Conservation (phyloP, 92 coral and sea anemone species). For the Zoanthus gigantus region DNA sequence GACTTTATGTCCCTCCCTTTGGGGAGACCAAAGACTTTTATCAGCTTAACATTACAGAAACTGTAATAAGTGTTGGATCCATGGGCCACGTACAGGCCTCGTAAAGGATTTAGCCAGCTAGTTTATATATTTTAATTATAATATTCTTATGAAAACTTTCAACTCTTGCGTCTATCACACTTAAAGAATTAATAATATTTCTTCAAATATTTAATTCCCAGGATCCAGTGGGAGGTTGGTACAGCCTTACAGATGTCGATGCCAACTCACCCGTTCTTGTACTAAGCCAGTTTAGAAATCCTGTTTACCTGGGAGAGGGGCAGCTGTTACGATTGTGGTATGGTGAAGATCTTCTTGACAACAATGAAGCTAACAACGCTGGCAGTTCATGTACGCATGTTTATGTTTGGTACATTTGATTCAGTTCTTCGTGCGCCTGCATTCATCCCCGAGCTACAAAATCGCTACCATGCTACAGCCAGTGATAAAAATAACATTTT, state of each 20-base stretch:
- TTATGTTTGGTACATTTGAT: conserved; percentile 22
- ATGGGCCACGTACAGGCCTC: too few relatives aligned
- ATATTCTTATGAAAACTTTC: not conserved
- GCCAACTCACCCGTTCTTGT: conserved; percentile 23
- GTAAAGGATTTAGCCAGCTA: too few relatives aligned
- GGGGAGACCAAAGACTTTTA: too few relatives aligned
- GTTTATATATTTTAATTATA: too few relatives aligned
- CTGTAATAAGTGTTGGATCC: too few relatives aligned
- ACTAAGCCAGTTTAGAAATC: conserved; percentile 12
- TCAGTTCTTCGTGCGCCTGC: not conserved
- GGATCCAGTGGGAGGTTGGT: conserved; percentile 6
- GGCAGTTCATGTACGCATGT: conserved; percentile 5
- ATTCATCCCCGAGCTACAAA: too few relatives aligned
- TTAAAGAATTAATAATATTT: not conserved
- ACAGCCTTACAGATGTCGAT: not conserved
- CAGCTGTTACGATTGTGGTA: conserved; percentile 35
- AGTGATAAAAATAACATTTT: too few relatives aligned
- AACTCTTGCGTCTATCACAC: not conserved
- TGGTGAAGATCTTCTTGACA: conserved; percentile 31
- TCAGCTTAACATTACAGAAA: too few relatives aligned
- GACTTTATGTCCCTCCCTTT: too few relatives aligned
- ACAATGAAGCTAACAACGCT: conserved; percentile 4
- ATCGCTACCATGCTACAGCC: too few relatives aligned
- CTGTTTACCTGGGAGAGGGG: not conserved
- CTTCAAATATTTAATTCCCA: not conserved